Conservation (phyloP, 2,888 invertebrate genomes). For the Epicampocera succincta region DNA sequence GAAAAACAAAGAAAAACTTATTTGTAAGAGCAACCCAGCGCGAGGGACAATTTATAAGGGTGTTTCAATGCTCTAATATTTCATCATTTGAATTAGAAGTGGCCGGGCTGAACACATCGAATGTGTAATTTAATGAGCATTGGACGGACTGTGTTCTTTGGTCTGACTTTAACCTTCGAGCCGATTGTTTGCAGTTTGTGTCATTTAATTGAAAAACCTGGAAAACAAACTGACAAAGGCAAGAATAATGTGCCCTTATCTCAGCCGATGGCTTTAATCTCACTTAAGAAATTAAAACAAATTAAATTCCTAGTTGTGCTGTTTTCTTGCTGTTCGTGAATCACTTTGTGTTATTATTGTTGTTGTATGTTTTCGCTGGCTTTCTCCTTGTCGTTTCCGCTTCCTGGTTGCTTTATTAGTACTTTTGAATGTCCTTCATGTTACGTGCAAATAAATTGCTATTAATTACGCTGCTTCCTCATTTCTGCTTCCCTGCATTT, state of each 20-base stretch:
- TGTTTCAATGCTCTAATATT: slow-evolving; percentile 12
- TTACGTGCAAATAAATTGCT: slow-evolving; percentile 66
- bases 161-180: slow-evolving; percentile 21
- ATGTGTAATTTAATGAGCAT: neutral
- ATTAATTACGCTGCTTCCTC: slow-evolving; percentile 66
- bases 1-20: slow-evolving; percentile 24
- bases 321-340: slow-evolving; percentile 4
- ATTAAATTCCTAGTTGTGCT: slow-evolving; percentile 45
- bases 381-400: slow-evolving; percentile 39
- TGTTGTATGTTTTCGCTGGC: neutral
- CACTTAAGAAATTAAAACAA: slow-evolving; percentile 60
- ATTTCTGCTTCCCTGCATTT: slow-evolving; percentile 12
- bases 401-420: slow-evolving; percentile 32
- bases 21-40: neutral
- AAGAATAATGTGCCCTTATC: slow-evolving; percentile 59
- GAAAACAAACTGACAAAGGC: neutral
- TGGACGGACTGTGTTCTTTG: neutral
- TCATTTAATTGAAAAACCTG: slow-evolving; percentile 39
- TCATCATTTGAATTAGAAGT: neutral
- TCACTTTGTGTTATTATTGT: slow-evolving; percentile 3
- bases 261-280: slow-evolving; percentile 50
- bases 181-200: slow-evolving; percentile 40
- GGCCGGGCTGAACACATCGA: neutral
- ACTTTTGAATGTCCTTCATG: slow-evolving; percentile 56
- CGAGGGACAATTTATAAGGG: slow-evolving; percentile 55